Conservation (phyloP, 1,140 invertebrate genomes). For the Ceratina japonica region DNA sequence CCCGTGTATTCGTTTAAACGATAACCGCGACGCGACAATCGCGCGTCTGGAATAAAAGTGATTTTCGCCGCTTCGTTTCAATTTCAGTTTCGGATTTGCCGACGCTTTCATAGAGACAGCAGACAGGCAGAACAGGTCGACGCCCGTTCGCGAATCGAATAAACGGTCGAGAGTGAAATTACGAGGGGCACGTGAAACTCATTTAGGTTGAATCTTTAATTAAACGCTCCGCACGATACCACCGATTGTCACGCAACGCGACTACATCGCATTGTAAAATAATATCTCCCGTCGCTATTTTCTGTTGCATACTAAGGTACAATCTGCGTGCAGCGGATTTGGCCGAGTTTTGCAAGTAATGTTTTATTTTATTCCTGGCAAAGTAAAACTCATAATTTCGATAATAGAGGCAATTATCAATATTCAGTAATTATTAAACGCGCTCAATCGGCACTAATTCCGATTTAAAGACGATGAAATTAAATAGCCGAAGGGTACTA, state of each 20-base stretch:
- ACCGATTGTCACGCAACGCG: slow-evolving; percentile 37
- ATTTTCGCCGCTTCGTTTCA: neutral
- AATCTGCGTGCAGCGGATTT: slow-evolving; percentile 1
- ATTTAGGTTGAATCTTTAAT: slow-evolving; percentile 66
- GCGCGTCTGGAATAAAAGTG: neutral
- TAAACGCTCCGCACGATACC: slow-evolving; percentile 51
- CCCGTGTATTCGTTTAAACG: neutral
- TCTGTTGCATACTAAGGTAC: too few relatives aligned
- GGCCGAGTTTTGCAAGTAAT: neutral
- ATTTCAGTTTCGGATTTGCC: neutral
- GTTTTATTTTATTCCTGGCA: neutral
- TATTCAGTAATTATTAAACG: neutral
- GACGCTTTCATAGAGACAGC: neutral
- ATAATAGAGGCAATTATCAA: neutral
- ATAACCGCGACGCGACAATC: slow-evolving; percentile 2
- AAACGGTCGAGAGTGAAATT: slow-evolving; percentile 51
- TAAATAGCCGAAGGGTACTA: neutral
- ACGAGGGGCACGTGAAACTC: slow-evolving; percentile 62
- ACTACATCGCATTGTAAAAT: slow-evolving; percentile 8
- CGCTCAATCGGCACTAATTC: neutral
- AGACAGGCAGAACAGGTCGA: slow-evolving; percentile 1
- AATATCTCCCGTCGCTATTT: slow-evolving; percentile 8
- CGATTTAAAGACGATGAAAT: neutral
- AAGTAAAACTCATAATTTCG: too few relatives aligned
- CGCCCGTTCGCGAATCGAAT: slow-evolving; percentile 34